These are phyloP conservation scores for Rotaria sp. DNA, from an alignment of 2,888 invertebrate species.

Conservation along the genomic window DNA sequence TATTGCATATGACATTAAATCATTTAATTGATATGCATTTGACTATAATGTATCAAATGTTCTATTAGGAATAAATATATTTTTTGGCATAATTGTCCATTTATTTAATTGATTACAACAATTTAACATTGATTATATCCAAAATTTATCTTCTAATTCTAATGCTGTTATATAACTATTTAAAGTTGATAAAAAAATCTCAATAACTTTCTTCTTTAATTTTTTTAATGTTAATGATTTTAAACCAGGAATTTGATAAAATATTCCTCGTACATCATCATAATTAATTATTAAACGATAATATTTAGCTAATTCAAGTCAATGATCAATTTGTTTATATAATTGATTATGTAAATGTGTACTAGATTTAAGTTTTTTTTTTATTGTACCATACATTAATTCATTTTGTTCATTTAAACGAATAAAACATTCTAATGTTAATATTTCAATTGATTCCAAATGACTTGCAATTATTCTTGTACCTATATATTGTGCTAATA, in stretches of 20 bases:
- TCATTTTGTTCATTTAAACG: too few relatives aligned
- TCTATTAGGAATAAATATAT: background rate
- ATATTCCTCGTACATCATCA: constrained; percentile 37
- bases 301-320: constrained; percentile 33
- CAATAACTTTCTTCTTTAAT: constrained; percentile 14
- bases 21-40: background rate
- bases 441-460: too few relatives aligned
- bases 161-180: constrained; percentile 21
- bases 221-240: background rate
- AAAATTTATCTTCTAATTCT: constrained; percentile 30
- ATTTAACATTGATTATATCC: constrained; percentile 31
- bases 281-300: constrained; percentile 34
- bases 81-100: constrained; percentile 36
- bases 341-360: too few relatives aligned
- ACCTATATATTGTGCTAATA: too few relatives aligned
- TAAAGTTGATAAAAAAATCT: constrained; percentile 29
- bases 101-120: constrained; percentile 36
- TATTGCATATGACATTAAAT: constrained; percentile 59
- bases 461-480: too few relatives aligned
- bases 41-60: background rate
- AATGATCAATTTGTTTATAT: background rate
- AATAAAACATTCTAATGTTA: too few relatives aligned
- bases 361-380: too few relatives aligned
- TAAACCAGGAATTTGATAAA: constrained; percentile 11
- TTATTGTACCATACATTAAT: too few relatives aligned